Base-by-base conservation (phyloP, 2,888 invertebrate genomes). In the Adineta ricciae region DNA sequence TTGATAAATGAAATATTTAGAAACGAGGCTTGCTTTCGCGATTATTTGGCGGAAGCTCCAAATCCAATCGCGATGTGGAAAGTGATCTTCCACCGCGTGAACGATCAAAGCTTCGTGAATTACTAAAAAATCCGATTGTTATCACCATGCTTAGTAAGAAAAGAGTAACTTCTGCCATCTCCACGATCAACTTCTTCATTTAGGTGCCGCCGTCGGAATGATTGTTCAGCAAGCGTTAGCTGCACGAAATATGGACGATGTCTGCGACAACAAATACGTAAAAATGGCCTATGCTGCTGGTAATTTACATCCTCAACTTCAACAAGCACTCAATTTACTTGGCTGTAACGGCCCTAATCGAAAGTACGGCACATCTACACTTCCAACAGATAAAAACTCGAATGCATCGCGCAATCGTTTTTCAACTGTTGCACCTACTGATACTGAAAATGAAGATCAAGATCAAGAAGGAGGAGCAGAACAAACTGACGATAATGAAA, bases 101-200 rank as follows among this genome's bases (percentile, higher is more conserved):
- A 41, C 78, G 78, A 41, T 16, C 78, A 38, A 78, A 78, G 41
- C 2, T 78, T 41, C 41, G 41, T n/a, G 78, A 78, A 41, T 78
- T 78, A 41, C 9, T 78, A 3, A 78, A 78, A 78, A 78, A 78
- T 78, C 78, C 78, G 41, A n/a, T 78, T 36, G 78, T 78, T 41
- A 41, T 78, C 5, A 11, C 41, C 2, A 41, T 78, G 41, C 41
- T 78, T 2, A 78, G 78, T 78, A 78, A 78, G 24, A 24, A 19
- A 78, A 32, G n/a, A n/a, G 24, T 41, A 9, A 9, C 19, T 50
- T 50, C 19, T 50, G 50, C 19, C 41, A 9, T 41, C 24, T n/a
- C 41, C 32, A 14, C 32, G 3, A 32, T 19, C 27, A 5, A 46
- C 11, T 46, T 11, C 11, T 46, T 46, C 19, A 32, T 32, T 24